phyloP scores from a whole-genome alignment of 2,797 vertebrate genomes.

The Phataginus tricuspis region DNA sequence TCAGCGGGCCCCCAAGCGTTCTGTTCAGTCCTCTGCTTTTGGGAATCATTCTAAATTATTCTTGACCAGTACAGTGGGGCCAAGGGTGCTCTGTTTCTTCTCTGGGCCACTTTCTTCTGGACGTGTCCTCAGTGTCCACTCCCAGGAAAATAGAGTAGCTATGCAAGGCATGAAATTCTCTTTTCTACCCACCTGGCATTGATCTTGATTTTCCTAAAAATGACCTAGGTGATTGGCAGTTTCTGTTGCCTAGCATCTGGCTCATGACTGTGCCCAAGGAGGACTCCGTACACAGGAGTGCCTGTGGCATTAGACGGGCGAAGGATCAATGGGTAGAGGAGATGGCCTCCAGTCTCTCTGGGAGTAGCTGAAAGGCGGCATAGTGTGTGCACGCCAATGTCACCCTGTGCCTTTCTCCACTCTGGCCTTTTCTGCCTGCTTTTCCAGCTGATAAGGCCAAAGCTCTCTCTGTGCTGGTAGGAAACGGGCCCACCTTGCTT shows the following conservation, averaged over 20 bases:
- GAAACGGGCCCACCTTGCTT: not conserved
- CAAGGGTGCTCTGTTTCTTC: not conserved
- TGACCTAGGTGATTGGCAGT: not conserved
- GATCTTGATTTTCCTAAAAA: constrained; percentile 5
- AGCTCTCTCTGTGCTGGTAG: fast-evolving
- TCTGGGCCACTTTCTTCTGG: not conserved
- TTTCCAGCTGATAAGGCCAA: not conserved
- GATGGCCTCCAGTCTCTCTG: not conserved
- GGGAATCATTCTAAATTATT: not conserved
- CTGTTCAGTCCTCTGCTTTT: not conserved
- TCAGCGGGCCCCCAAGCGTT: constrained; percentile 11
- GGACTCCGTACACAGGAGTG: not conserved
- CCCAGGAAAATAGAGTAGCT: not conserved
- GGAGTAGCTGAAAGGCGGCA: not conserved
- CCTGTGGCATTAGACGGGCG: not conserved
- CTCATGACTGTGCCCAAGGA: not conserved
- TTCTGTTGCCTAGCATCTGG: not conserved
- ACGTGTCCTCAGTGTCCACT: not conserved
- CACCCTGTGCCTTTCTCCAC: fast-evolving
- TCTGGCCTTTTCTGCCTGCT: too few relatives aligned
- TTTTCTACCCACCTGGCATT: not conserved
- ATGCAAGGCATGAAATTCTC: not conserved
- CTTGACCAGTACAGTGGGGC: not conserved
- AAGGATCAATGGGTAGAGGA: not conserved
- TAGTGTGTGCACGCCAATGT: fast-evolving